Evolutionary conservation across 2,797 vertebrate genomes (phyloP).

Genomic region (Phrynocephalus guinanensis): DNA sequence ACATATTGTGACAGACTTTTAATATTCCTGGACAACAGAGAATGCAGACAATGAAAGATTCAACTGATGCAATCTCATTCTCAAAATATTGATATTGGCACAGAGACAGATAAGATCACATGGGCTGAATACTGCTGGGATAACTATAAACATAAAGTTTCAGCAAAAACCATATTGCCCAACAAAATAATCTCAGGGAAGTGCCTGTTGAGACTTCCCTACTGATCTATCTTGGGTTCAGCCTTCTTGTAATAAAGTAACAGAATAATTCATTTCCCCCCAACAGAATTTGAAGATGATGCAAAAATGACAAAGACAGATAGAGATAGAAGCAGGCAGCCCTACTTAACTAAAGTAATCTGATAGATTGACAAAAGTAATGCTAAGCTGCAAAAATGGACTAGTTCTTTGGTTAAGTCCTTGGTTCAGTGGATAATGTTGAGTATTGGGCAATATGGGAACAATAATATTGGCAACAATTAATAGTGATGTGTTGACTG

Average conservation of each 20-base stretch:
- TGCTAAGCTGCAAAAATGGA: not conserved
- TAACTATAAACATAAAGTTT: slow-evolving; percentile 55
- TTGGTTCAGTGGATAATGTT: too few species aligned
- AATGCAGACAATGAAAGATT: slow-evolving; percentile 68
- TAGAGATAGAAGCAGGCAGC: not conserved
- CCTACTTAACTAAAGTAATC: not conserved
- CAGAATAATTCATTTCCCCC: not conserved
- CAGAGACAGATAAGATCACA: slow-evolving; percentile 57
- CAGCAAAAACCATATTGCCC: slow-evolving; percentile 42
- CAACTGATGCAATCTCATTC: slow-evolving; percentile 66
- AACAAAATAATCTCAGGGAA: slow-evolving; percentile 27
- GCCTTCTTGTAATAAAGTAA: slow-evolving; percentile 9
- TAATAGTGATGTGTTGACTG: not conserved
- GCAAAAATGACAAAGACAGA: slow-evolving; percentile 1
- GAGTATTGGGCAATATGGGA: too few species aligned
- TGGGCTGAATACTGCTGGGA: slow-evolving; percentile 51
- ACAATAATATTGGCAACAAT: too few species aligned
- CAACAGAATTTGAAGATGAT: slow-evolving; percentile 13
- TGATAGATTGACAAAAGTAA: not conserved
- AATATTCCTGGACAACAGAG: slow-evolving; percentile 65
- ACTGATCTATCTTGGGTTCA: not conserved
- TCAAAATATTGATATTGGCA: slow-evolving; percentile 66
- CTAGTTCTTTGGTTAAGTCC: not conserved
- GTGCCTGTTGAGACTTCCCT: slow-evolving; percentile 6
- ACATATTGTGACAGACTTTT: slow-evolving; percentile 69